Percentiles rank a stretch among this genome's conserved stretches.
phyloP scores from a whole-genome alignment of 2,888 invertebrate genomes.

The Agriopis aurantiaria region DNA sequence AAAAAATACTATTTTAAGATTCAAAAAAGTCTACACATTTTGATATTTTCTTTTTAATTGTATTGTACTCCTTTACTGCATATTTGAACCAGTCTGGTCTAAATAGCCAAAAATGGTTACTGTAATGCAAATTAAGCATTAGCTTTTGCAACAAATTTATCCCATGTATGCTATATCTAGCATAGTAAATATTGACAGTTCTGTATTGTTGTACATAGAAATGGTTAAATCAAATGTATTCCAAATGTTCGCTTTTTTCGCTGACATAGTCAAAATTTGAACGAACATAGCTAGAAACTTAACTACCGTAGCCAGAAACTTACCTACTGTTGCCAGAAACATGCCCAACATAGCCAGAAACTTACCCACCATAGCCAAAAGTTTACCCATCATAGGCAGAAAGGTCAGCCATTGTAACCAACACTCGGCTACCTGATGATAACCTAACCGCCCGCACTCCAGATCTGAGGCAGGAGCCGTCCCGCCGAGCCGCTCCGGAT shows the following conservation, averaged over 20 bases:
- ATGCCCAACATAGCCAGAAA: no score
- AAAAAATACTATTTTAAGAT: no score
- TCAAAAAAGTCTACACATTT: no score
- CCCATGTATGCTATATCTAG: no score
- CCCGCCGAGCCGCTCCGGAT: slow-evolving; percentile 64
- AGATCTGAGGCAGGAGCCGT: slow-evolving; percentile 59
- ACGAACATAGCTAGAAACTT: background rate
- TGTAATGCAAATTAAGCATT: background rate
- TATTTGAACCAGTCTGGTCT: background rate
- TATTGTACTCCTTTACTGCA: no score
- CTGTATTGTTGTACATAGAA: no score
- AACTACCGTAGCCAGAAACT: background rate
- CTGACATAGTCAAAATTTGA: background rate
- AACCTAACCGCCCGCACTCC: slow-evolving; percentile 52
- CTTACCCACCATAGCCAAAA: background rate
- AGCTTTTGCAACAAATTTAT: background rate
- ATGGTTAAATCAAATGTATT: background rate
- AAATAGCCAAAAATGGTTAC: background rate
- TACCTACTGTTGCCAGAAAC: no score
- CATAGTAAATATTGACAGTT: no score
- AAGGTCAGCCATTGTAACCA: slow-evolving; percentile 33
- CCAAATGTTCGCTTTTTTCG: background rate
- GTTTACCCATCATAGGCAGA: background rate
- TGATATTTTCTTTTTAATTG: no score
- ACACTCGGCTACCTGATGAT: slow-evolving; percentile 32